phyloP scores from a whole-genome alignment of 2,797 vertebrate genomes.

The Columba guinea region DNA sequence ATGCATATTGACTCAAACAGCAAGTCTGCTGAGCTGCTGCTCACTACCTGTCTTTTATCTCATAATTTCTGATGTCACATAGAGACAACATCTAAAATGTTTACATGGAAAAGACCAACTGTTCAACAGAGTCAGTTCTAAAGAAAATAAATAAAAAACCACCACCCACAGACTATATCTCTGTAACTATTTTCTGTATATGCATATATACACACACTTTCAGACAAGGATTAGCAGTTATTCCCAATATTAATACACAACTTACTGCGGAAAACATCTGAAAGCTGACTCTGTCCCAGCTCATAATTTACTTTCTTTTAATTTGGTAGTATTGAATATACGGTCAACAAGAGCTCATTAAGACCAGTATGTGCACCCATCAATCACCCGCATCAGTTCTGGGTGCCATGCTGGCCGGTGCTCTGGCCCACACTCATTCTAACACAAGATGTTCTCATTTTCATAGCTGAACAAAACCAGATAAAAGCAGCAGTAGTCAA shows the following conservation, averaged over 20 bases:
- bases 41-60: not conserved
- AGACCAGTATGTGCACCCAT: conserved; percentile 41
- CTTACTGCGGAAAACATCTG: not conserved
- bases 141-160: not conserved
- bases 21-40: not conserved
- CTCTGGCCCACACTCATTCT: not conserved
- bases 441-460: not conserved
- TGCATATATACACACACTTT: not conserved
- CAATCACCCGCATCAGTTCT: not conserved
- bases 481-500: not conserved
- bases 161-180: not conserved
- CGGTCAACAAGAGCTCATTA: conserved; percentile 54
- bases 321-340: not conserved
- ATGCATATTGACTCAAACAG: accelerated
- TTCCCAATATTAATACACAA: not conserved
- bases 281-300: not conserved
- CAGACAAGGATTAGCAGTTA: not conserved
- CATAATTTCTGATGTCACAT: not conserved
- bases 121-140: not conserved
- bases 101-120: not conserved
- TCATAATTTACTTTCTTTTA: not conserved
- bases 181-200: not conserved
- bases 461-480: conserved; percentile 23
- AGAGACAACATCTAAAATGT: not conserved
- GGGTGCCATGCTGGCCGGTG: not conserved